phyloP scores from a whole-genome alignment of 2,888 invertebrate species.

The Zaprionus obscuricornis region DNA sequence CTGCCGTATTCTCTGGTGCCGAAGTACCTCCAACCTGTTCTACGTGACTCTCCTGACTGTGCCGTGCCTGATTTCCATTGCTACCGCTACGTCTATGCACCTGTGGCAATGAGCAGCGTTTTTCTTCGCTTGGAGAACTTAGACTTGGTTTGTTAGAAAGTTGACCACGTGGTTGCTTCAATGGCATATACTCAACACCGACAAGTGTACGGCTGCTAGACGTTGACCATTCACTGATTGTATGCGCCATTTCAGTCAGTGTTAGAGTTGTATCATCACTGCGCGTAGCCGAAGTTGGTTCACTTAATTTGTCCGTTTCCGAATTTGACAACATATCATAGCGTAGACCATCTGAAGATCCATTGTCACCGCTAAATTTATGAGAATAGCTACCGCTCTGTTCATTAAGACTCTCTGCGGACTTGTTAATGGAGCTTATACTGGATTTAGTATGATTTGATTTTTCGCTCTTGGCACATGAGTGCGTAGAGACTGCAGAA shows the following conservation, averaged over 20 bases:
- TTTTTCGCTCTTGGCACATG: slow-evolving; percentile 86
- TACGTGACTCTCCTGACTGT: slow-evolving; percentile 55
- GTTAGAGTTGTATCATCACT: slow-evolving; percentile 91
- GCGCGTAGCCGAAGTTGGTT: slow-evolving; percentile 89
- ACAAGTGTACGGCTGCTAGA: slow-evolving; percentile 91
- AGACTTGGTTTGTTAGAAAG: slow-evolving; percentile 66
- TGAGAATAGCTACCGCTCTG: slow-evolving; percentile 82
- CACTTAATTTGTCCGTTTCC: slow-evolving; percentile 85
- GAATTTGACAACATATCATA: slow-evolving; percentile 87
- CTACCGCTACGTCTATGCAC: slow-evolving; percentile 79
- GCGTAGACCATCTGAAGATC: slow-evolving; percentile 83
- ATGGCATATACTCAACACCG: slow-evolving; percentile 83
- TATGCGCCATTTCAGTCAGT: slow-evolving; percentile 89
- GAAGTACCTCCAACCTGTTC: slow-evolving; percentile 41
- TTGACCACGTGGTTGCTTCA: slow-evolving; percentile 81
- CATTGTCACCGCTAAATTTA: slow-evolving; percentile 82
- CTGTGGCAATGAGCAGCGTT: slow-evolving; percentile 75
- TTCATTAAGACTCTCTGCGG: slow-evolving; percentile 84
- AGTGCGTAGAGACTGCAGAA: slow-evolving; percentile 85
- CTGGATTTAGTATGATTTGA: slow-evolving; percentile 85
- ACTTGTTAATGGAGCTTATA: slow-evolving; percentile 86
- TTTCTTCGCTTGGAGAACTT: slow-evolving; percentile 75
- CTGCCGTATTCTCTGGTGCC: slow-evolving; percentile 66
- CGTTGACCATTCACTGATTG: slow-evolving; percentile 93
- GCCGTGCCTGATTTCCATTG: slow-evolving; percentile 69